Conservation (phyloP, 2,113 vertebrate genomes). For the Entomyzon cyanotis region DNA sequence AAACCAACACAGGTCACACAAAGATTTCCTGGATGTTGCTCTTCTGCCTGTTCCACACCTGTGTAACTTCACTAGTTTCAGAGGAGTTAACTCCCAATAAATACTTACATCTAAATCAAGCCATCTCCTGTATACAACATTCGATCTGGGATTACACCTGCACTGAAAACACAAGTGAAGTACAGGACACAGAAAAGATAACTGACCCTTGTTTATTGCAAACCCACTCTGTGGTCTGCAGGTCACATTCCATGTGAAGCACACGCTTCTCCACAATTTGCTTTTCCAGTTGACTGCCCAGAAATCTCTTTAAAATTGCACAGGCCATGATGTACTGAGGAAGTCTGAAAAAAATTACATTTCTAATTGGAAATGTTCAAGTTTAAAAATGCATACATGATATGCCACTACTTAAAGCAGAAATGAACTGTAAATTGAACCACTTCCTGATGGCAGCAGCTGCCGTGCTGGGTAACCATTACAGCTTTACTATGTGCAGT, state of each 20-base stretch:
- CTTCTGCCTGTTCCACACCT: not conserved
- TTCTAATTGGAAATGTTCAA: not conserved
- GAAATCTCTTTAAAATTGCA: conserved; percentile 30
- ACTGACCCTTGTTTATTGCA: not conserved
- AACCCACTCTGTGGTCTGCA: not conserved
- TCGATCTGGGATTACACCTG: not conserved
- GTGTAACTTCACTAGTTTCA: not conserved
- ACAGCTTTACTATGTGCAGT: not conserved
- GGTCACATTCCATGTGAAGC: not conserved
- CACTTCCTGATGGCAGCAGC: not conserved
- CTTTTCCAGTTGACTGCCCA: not conserved
- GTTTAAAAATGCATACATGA: not conserved
- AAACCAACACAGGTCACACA: not conserved
- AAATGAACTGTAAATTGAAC: not conserved
- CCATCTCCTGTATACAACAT: not conserved
- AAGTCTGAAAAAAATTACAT: not conserved
- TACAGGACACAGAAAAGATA: conserved; percentile 34
- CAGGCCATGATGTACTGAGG: not conserved
- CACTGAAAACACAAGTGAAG: not conserved
- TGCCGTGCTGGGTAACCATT: not conserved
- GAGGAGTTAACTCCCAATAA: not conserved
- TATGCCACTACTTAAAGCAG: not conserved
- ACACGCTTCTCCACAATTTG: conserved; percentile 8
- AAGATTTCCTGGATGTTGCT: not conserved
- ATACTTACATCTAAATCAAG: not conserved